Evolutionary conservation across 2,888 invertebrate genomes (phyloP).

Genomic region (Malthinus flaveolus): DNA sequence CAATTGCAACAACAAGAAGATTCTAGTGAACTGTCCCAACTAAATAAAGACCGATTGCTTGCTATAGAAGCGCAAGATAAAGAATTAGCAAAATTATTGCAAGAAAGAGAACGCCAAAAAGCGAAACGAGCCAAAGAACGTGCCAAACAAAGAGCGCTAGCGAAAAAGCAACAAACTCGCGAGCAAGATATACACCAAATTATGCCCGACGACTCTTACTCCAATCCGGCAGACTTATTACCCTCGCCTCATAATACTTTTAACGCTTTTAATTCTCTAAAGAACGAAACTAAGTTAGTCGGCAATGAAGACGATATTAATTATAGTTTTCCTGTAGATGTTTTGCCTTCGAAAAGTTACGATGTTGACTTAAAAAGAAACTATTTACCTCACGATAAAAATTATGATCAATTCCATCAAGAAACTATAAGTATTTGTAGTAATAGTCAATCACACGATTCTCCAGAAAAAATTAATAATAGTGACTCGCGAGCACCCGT

Average conservation of each 20-base stretch:
- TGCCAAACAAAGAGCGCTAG: constrained; percentile 65
- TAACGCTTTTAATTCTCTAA: background rate
- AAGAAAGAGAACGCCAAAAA: constrained; percentile 74
- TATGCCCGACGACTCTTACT: constrained; percentile 56
- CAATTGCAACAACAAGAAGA: constrained; percentile 77
- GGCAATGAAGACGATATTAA: constrained; percentile 49
- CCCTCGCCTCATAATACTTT: constrained; percentile 42
- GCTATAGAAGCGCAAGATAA: constrained; percentile 82
- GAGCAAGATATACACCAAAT: constrained; percentile 50
- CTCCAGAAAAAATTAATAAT: constrained; percentile 36
- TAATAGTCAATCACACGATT: background rate
- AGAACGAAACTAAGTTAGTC: background rate
- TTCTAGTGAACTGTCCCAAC: constrained; percentile 60
- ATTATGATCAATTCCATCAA: constrained; percentile 26
- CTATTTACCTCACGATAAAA: constrained; percentile 34
- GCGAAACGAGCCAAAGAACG: constrained; percentile 71
- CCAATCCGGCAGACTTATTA: constrained; percentile 60
- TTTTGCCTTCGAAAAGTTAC: constrained; percentile 32
- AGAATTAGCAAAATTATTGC: constrained; percentile 74
- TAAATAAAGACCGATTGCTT: constrained; percentile 63
- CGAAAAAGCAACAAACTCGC: constrained; percentile 53
- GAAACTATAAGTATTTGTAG: constrained; percentile 20
- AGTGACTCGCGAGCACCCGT: constrained; percentile 36
- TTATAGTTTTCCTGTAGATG: constrained; percentile 53
- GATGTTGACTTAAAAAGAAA: constrained; percentile 35